Conservation (phyloP, 2,888 invertebrate genomes). For the Aromia moschata region DNA sequence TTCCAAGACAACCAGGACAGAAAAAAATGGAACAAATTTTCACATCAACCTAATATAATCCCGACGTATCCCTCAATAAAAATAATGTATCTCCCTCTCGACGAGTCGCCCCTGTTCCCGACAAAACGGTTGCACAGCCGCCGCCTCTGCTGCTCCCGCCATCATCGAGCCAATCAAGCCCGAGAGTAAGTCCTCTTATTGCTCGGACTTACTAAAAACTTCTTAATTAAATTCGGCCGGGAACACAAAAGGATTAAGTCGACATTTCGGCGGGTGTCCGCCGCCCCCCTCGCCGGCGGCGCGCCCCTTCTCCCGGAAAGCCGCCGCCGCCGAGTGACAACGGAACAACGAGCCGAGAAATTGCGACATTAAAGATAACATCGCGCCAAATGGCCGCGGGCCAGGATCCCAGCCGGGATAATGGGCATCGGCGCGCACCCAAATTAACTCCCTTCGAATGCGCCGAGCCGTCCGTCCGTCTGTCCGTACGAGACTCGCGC, state of each 20-base stretch:
- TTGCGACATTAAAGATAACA: conserved; percentile 64
- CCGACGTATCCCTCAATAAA: no score
- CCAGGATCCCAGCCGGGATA: conserved; percentile 59
- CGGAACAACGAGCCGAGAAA: conserved; percentile 63
- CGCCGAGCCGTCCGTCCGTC: conserved; percentile 52
- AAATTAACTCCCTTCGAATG: conserved; percentile 60
- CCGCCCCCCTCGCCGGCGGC: conserved; percentile 40
- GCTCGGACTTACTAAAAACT: conserved; percentile 41
- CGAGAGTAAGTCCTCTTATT: conserved; percentile 27
- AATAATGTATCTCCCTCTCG: no score
- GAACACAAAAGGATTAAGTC: conserved; percentile 46
- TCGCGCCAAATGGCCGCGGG: conserved; percentile 62
- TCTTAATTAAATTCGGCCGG: conserved; percentile 54
- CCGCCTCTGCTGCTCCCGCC: neutral
- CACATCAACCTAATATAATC: no score
- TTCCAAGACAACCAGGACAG: no score
- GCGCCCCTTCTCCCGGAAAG: no score
- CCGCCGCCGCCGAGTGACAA: conserved; percentile 51
- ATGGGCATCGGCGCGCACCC: conserved; percentile 58
- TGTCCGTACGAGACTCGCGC: conserved; percentile 41
- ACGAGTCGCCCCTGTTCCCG: neutral
- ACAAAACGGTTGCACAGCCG: no score
- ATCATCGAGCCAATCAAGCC: conserved; percentile 26
- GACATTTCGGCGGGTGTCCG: conserved; percentile 30
- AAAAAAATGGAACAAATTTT: no score